phyloP scores from a whole-genome alignment of 2,888 invertebrate species.

The Caenorhabditis becei region DNA sequence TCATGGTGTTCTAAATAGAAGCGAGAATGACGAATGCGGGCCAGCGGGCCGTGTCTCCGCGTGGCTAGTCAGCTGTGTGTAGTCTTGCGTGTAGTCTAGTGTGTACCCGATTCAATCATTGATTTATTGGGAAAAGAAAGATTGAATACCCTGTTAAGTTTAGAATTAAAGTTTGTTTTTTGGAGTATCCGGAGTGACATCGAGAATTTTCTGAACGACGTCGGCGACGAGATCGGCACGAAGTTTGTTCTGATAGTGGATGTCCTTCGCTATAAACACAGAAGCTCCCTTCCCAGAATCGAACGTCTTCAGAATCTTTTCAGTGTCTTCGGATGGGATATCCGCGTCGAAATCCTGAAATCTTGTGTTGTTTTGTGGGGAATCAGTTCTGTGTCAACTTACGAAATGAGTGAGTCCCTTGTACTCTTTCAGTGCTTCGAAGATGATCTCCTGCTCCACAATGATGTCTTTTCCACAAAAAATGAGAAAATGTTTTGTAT shows the following conservation, averaged over 20 bases:
- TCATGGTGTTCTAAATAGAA: neutral
- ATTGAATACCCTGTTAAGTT: neutral
- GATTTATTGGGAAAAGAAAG: neutral
- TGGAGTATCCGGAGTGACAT: neutral
- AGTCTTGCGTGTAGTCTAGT: slow-evolving; percentile 26
- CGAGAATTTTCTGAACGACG: slow-evolving; percentile 63
- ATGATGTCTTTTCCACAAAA: slow-evolving; percentile 64
- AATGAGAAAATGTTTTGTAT: slow-evolving; percentile 49
- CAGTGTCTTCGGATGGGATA: slow-evolving; percentile 12
- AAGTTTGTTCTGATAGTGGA: slow-evolving; percentile 65
- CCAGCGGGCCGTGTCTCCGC: neutral
- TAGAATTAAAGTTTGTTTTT: slow-evolving; percentile 1
- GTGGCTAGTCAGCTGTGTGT: slow-evolving; percentile 33
- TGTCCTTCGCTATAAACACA: slow-evolving; percentile 59
- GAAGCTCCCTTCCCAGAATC: slow-evolving; percentile 49
- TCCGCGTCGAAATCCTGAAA: slow-evolving; percentile 31
- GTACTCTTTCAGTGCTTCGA: slow-evolving; percentile 56
- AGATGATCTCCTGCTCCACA: slow-evolving; percentile 60
- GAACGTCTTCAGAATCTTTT: slow-evolving; percentile 43
- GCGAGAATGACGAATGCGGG: slow-evolving; percentile 8
- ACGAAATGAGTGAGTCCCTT: slow-evolving; percentile 44
- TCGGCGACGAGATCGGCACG: slow-evolving; percentile 62
- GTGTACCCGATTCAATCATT: slow-evolving; percentile 16
- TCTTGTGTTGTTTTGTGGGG: neutral
- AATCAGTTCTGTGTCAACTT: neutral